Evolutionary conservation across 2,797 vertebrate genomes (phyloP).

Genomic region (Rhyacichthys aspro): DNA sequence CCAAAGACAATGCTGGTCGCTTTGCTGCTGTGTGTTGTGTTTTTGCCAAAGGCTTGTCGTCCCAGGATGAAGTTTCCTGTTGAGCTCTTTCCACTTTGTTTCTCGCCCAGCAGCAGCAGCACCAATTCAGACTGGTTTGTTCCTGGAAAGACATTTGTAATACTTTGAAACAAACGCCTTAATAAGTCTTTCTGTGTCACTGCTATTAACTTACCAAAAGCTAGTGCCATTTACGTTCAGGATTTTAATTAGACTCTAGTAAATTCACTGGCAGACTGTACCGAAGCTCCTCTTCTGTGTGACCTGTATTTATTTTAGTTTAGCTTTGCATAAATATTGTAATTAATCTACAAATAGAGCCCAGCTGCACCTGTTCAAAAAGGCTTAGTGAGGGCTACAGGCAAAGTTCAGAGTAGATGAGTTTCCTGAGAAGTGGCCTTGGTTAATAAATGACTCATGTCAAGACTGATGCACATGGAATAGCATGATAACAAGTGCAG

Average conservation of each 20-base stretch:
- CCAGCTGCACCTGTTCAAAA: background rate
- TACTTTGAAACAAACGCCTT: background rate
- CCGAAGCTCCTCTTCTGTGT: background rate
- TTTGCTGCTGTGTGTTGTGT: slow-evolving; percentile 30
- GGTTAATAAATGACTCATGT: slow-evolving; percentile 11
- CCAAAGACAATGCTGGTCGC: slow-evolving; percentile 1
- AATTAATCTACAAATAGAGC: background rate
- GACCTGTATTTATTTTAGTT: background rate
- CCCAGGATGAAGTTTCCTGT: slow-evolving; percentile 54
- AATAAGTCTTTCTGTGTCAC: background rate
- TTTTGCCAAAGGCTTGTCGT: slow-evolving; percentile 22
- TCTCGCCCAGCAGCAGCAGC: slow-evolving; percentile 53
- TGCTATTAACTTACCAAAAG: slow-evolving; percentile 21
- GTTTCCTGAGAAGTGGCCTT: slow-evolving; percentile 21
- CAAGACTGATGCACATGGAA: background rate
- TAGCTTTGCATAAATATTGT: background rate
- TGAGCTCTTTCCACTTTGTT: slow-evolving; percentile 55
- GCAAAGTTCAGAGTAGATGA: slow-evolving; percentile 39
- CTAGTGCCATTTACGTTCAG: slow-evolving; percentile 18
- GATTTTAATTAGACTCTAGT: background rate
- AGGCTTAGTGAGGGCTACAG: background rate
- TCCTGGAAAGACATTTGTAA: slow-evolving; percentile 4
- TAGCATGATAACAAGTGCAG: no score
- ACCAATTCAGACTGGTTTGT: background rate
- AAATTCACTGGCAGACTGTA: background rate